phyloP scores from a whole-genome alignment of 2,113 vertebrate species.

The Athene noctua region DNA sequence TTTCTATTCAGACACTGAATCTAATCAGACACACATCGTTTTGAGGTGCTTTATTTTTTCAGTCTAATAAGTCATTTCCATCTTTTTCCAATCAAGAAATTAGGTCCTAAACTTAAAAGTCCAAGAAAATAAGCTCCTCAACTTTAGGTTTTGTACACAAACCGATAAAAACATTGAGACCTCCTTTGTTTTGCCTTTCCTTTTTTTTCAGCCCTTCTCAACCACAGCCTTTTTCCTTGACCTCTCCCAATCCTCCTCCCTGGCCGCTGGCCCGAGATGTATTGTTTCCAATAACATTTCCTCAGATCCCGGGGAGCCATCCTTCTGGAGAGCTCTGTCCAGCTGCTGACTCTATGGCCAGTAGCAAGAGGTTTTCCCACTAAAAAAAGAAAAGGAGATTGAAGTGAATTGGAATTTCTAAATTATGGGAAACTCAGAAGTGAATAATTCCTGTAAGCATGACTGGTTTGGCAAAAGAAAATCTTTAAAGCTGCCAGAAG shows the following conservation, averaged over 20 bases:
- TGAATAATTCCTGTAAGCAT: not conserved
- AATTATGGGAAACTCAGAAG: not conserved
- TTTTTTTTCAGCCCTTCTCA: not conserved
- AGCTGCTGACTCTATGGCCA: slow-evolving; percentile 6
- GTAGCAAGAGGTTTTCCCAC: not conserved
- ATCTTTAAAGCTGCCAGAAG: not conserved
- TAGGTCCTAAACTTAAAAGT: not conserved
- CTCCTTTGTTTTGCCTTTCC: not conserved
- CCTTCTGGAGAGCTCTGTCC: not conserved
- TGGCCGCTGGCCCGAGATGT: not conserved
- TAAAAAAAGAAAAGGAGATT: not conserved
- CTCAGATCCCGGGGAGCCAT: not conserved
- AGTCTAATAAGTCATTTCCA: not conserved
- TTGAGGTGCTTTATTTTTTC: not conserved
- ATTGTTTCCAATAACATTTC: not conserved
- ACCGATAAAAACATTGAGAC: not conserved
- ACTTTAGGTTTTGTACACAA: not conserved
- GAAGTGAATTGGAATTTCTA: not conserved
- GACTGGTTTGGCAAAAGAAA: not conserved
- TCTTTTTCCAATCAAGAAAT: not conserved
- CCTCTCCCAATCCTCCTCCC: not conserved
- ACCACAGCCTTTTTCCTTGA: not conserved
- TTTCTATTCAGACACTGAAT: not conserved
- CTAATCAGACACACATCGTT: not conserved
- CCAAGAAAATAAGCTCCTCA: not conserved